Conservation (phyloP, 37 sponge, comb jelly and placozoan genomes). For the Ephydatia muelleri region DNA sequence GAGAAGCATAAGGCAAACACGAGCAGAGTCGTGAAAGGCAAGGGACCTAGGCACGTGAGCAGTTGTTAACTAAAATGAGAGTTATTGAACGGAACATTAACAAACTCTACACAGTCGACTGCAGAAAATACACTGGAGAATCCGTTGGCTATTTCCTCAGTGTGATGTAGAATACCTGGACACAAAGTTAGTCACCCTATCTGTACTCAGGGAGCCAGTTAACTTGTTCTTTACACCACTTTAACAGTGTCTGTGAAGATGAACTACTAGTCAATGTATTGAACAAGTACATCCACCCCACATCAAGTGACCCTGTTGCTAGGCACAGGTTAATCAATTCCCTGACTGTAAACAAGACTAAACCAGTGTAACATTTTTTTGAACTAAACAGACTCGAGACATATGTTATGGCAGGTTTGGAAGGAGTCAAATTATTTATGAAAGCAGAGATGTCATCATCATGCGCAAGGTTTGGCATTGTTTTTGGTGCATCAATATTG, state of each 20-base stretch:
- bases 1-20: conserved; percentile 32
- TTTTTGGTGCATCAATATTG: not conserved
- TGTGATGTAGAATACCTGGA: conserved; percentile 27
- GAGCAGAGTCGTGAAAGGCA: conserved; percentile 5
- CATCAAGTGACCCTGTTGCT: conserved; percentile 38
- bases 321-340: conserved; percentile 47
- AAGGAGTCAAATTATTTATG: conserved; percentile 2
- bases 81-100: too few species aligned
- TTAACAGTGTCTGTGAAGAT: conserved; percentile 55
- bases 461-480: too few species aligned
- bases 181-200: conserved; percentile 28
- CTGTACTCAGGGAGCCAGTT: too few species aligned
- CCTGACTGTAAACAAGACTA: not conserved
- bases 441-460: not conserved
- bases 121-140: conserved; percentile 51
- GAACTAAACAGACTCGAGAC: not conserved
- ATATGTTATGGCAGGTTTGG: not conserved
- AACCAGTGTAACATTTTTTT: not conserved
- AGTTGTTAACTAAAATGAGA: not conserved
- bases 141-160: conserved; percentile 40
- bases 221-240: not conserved
- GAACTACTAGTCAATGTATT: conserved; percentile 28
- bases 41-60: not conserved
- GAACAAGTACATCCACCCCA: conserved; percentile 53
- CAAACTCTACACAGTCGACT: conserved; percentile 9